phyloP scores from a whole-genome alignment of 2,888 invertebrate genomes.

The Aricia artaxerxes region DNA sequence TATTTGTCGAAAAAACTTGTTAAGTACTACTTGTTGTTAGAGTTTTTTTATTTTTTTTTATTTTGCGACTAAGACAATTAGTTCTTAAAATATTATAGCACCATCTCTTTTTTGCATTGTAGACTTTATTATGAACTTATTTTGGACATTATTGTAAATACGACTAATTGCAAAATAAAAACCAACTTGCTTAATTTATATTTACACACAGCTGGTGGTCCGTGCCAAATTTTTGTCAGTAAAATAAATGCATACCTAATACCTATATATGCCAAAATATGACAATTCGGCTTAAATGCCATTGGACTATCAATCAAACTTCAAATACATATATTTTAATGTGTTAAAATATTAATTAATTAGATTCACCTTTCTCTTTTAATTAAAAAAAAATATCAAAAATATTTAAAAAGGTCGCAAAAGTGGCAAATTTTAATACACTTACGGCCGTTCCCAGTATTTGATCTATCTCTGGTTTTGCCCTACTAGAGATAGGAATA shows the following conservation, averaged over 20 bases:
- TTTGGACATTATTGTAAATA: no score
- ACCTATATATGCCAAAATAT: neutral
- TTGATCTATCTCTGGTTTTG: no score
- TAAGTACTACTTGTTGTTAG: no score
- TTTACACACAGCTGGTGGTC: neutral
- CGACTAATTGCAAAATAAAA: neutral
- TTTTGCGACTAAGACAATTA: no score
- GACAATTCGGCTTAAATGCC: neutral
- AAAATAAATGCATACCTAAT: neutral
- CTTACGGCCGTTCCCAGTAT: no score
- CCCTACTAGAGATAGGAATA: no score
- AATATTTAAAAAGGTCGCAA: neutral
- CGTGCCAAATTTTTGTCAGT: neutral
- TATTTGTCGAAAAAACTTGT: no score
- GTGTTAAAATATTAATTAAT: neutral
- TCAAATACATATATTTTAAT: neutral
- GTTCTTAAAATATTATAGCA: no score
- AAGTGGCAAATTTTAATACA: neutral
- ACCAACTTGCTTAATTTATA: neutral
- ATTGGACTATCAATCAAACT: neutral
- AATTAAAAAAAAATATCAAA: neutral
- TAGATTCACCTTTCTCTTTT: neutral
- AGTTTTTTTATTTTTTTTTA: no score
- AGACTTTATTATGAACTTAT: no score
- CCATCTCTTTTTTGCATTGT: no score